Evolutionary conservation across 2,888 invertebrate species (phyloP).

Genomic region (Alviniconcha strummeri): DNA sequence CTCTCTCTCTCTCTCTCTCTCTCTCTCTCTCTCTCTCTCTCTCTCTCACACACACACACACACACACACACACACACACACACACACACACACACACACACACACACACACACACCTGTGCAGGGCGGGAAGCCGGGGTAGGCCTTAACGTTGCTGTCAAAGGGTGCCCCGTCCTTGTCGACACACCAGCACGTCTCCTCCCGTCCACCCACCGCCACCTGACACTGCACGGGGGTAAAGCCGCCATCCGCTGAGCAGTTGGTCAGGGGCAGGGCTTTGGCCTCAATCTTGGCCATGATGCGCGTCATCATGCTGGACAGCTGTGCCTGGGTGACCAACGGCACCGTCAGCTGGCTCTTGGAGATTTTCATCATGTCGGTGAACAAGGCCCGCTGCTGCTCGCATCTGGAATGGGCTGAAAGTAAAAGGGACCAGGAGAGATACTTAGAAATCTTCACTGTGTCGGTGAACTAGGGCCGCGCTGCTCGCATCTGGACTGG

Average conservation of each 20-base stretch:
- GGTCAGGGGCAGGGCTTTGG: conserved; percentile 12
- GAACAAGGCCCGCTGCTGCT: conserved; percentile 30
- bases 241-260: conserved; percentile 32
- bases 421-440: too few species aligned
- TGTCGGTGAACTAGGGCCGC: too few species aligned
- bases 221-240: conserved; percentile 34
- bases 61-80: not conserved
- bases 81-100: not conserved
- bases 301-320: conserved; percentile 6
- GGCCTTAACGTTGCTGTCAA: conserved; percentile 31
- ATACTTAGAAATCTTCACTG: too few species aligned
- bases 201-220: not conserved
- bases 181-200: conserved; percentile 30
- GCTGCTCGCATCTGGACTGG: too few species aligned
- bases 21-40: too few species aligned
- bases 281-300: not conserved
- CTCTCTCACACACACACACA: not conserved
- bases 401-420: conserved; percentile 34
- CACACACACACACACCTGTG: conserved; percentile 29
- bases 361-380: conserved; percentile 21
- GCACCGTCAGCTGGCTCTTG: not conserved
- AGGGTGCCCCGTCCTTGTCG: conserved; percentile 16
- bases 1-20: too few species aligned
- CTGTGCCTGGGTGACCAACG: conserved; percentile 8
- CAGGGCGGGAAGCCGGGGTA: conserved; percentile 35